Evolutionary conservation across 2,888 invertebrate species (phyloP), one percentile per base, ranked within the genome.

Genomic region (Theretra japonica): DNA sequence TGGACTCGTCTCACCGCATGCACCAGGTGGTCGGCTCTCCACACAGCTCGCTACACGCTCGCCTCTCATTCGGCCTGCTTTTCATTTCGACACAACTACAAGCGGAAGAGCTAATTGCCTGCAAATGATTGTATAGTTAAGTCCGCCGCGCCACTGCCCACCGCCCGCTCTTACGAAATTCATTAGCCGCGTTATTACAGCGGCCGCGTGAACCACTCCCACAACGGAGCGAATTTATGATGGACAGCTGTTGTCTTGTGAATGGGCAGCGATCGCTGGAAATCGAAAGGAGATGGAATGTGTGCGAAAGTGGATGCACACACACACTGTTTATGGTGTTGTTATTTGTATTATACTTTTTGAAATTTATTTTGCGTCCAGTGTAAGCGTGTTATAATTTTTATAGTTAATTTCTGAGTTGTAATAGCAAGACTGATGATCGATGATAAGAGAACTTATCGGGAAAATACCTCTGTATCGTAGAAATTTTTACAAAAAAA

Each of bases 81-180:
- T 25, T 15, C 58, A 25, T 58, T 58, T 58, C 58, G 25, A 58
- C 58, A 25, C 57, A 23, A 57, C n/a, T 11, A 25, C 58, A 17
- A 25, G 25, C 58, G 58, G 23, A 23, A 15, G 17, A 5, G 25
- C 58, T 58, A 58, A 58, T 58, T 58, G 58, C 23, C 25, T 17
- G 58, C 58, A 25, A 58, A 58, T 58, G 25, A 58, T 25, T 58
- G 25, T 58, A 58, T 58, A 28, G 58, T 28, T 58, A 25, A 58
- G 17, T 23, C 25, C 58, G 25, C 58, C 25, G 21, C 11, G 11
- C 57, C 41, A 15, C 53, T n/a, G 53, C 53, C 53, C 17, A 58
- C 25, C 57, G 57, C 57, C 57, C 11, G 23, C 58, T 53, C 53
- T 28, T 58, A 25, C 57, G 15, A 58, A 58, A 58, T 25, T 58